Evolutionary conservation across 2,888 invertebrate genomes (phyloP).

Genomic region (Gari tellinella): DNA sequence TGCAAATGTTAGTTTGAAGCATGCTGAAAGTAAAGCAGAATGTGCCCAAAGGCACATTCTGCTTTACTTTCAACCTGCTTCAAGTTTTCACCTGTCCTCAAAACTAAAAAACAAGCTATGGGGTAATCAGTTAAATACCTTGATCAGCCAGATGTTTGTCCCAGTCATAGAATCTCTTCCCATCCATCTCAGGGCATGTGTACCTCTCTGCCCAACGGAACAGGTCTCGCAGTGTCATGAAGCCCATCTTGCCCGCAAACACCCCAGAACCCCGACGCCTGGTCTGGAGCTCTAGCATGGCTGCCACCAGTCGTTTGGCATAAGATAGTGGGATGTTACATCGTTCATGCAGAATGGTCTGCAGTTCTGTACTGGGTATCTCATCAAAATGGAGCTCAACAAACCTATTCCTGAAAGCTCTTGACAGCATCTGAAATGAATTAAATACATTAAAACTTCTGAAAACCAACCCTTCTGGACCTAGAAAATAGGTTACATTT

Average conservation of each 20-base stretch:
- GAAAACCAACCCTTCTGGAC: too few relatives aligned
- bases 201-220: conserved; percentile 98
- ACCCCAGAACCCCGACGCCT: conserved; percentile 93
- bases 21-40: too few relatives aligned
- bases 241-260: conserved; percentile 95
- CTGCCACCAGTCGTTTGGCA: conserved; percentile 94
- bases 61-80: too few relatives aligned
- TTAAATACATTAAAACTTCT: too few relatives aligned
- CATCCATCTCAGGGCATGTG: conserved; percentile 85
- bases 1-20: too few relatives aligned
- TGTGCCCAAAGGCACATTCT: too few relatives aligned
- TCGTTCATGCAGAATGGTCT: conserved; percentile 93
- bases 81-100: too few relatives aligned
- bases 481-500: too few relatives aligned
- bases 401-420: conserved; percentile 98
- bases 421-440: conserved; percentile 88
- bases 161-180: conserved; percentile 93
- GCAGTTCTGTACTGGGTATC: conserved; percentile 93
- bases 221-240: conserved; percentile 96
- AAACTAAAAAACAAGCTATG: too few relatives aligned
- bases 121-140: conserved; percentile 66
- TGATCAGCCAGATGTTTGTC: conserved; percentile 96
- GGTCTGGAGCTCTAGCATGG: conserved; percentile 94
- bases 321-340: conserved; percentile 95
- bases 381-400: conserved; percentile 98